Base-by-base conservation (phyloP, 2,888 invertebrate genomes). In the Lysandra coridon region DNA sequence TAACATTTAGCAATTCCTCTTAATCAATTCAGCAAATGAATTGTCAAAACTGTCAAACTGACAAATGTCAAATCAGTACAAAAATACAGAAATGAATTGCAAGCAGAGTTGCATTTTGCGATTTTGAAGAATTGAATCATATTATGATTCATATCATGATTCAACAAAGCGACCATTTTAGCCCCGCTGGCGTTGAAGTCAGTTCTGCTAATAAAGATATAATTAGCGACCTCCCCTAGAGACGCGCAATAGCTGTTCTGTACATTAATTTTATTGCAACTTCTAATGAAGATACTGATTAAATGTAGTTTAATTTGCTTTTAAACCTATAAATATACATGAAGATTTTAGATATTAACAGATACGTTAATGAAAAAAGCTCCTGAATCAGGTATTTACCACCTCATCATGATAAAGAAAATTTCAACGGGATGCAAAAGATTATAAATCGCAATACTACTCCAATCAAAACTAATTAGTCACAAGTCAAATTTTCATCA, bases 171-270 rank as follows among this genome's bases (percentile, higher is more conserved):
- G 23, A 23, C 23, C 23, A 23, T 23, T 23, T 23, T 23, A 23
- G 23, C 23, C 23, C 23, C 23, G 23, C 23, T 37, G 37, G 17
- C 69, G 69, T 37, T 69, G 33, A 33, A 37, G 33, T 37, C 33
- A 37, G 69, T 69, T 33, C 33, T 64, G 64, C 30, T 37, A 69
- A 37, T 69, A 17, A 69, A 69, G 69, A 69, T 69, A 69, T 37
- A 33, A 69, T 69, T 69, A 69, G 69, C 69, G 37, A 69, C 69
- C 69, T 69, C 69, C 69, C 69, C 69, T 23, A 64, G 64, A 64
- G 64, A 64, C 10, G 12, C 1, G 64, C 30, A 64, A 64, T 64
- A 64, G 64, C 62, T 62, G 2, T 23, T 23, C 62, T 62, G 60
- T 23, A 62, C 30, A 64, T 64, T 64, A 64, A 64, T 64, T 30